Evolutionary conservation across 2,888 invertebrate genomes (phyloP), one percentile per base, ranked within the genome.

Genomic region (Epinotia nisella): DNA sequence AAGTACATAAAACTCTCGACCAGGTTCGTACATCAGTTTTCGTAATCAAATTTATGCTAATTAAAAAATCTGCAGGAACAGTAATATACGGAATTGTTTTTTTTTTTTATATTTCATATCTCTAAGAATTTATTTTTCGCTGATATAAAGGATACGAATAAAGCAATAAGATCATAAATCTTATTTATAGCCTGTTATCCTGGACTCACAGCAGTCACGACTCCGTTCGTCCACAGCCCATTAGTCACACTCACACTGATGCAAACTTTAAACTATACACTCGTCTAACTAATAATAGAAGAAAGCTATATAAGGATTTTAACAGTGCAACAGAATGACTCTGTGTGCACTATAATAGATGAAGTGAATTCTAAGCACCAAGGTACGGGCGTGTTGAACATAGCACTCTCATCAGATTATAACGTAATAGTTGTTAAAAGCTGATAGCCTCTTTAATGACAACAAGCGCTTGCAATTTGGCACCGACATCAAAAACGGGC

Each of bases 141-240:
- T 7, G 61, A 69, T 69, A 56, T 64, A 62, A 65, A 13, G 21
- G 59, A 71, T 71, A 45, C 51, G 29, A 66, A 60, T 66, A 7
- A 66, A 60, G 59, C 60, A 60, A 60, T 59, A 71, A 59, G 39
- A 35, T 55, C 67, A 49, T 72, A 56, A 72, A 72, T 72, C 56
- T 61, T 62, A 72, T 72, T 72, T 72, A 71, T 68, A 80, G 82
- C 82, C 77, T 79, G 82, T 78, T 81, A 82, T 81, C 83, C 82
- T 81, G 82, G 80, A 84, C 78, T 82, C 79, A 78, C 74, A 78
- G 80, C 81, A 81, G 87, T 87, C 88, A 88, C 88, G 85, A 87
- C 79, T 81, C 76, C 77, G 78, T 78, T 82, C 79, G 78, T 79
- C 81, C 81, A 80, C 80, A 79, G 78, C 71, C 81, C 81, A 87